phyloP scores from a whole-genome alignment of 2,113 vertebrate species.

The Pagrus major region DNA sequence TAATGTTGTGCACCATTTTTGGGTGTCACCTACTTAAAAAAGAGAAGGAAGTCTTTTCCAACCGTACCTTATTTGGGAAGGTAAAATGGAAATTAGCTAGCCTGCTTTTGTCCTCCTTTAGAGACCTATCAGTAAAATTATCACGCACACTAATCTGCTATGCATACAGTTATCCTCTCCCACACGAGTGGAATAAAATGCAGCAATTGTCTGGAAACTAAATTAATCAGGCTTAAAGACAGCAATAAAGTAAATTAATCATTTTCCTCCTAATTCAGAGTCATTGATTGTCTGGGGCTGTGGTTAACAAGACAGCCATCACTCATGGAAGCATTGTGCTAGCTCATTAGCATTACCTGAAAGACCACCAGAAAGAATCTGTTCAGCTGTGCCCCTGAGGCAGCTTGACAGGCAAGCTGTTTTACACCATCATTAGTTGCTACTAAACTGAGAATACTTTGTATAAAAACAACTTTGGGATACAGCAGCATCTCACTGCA shows the following conservation, averaged over 20 bases:
- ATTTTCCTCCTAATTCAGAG: conserved; percentile 47
- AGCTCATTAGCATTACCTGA: conserved; percentile 58
- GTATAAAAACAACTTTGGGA: conserved; percentile 37
- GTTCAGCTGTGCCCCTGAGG: conserved; percentile 42
- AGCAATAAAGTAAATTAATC: conserved; percentile 50
- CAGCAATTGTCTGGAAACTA: conserved; percentile 50
- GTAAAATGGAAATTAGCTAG: conserved; percentile 46
- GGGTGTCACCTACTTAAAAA: neutral
- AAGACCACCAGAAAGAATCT: conserved; percentile 57
- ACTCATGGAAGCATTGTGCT: conserved; percentile 25
- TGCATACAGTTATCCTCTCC: conserved; percentile 52
- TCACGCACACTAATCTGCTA: conserved; percentile 43
- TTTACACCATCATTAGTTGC: conserved; percentile 42
- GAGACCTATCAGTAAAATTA: conserved; percentile 43
- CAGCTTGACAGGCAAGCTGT: conserved; percentile 16
- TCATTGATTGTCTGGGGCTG: conserved; percentile 50
- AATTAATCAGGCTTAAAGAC: conserved; percentile 63
- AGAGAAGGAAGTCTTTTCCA: neutral
- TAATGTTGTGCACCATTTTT: neutral
- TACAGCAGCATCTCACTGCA: conserved; percentile 11
- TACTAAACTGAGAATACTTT: conserved; percentile 25
- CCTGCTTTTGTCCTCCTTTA: conserved; percentile 34
- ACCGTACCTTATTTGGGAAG: conserved; percentile 16
- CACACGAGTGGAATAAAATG: conserved; percentile 55
- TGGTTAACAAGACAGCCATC: conserved; percentile 59